phyloP scores from a whole-genome alignment of 2,113 vertebrate species.

The Solea senegalensis region DNA sequence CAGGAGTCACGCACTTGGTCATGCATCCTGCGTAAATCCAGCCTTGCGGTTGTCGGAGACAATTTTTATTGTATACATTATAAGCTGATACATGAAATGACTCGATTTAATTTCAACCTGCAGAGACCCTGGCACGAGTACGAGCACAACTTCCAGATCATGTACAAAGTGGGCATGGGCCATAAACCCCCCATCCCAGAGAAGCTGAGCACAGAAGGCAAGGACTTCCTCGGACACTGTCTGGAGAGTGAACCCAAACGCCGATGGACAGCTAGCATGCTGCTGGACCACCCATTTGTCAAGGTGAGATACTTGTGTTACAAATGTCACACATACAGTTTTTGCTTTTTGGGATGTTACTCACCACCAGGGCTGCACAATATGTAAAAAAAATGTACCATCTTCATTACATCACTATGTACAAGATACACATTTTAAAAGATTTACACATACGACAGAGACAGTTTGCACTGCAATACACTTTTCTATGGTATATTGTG shows the following conservation, averaged over 20 bases:
- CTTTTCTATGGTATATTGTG: too few species aligned
- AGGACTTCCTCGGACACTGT: constrained; percentile 95
- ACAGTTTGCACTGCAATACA: too few species aligned
- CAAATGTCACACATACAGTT: too few species aligned
- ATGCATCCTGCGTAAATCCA: too few species aligned
- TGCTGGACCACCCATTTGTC: constrained; percentile 97
- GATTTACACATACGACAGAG: too few species aligned
- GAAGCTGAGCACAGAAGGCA: constrained; percentile 95
- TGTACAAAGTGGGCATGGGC: constrained; percentile 99
- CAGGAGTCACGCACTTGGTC: too few species aligned
- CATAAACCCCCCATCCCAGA: constrained; percentile 97
- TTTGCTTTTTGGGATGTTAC: too few species aligned
- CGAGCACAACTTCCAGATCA: constrained; percentile 99
- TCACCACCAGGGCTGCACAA: too few species aligned
- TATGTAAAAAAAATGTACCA: too few species aligned
- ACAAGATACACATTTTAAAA: too few species aligned
- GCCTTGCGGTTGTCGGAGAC: not conserved
- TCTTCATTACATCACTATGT: too few species aligned
- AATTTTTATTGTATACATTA: too few species aligned
- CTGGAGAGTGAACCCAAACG: constrained; percentile 96
- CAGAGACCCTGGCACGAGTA: constrained; percentile 99
- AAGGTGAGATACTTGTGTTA: constrained; percentile 83
- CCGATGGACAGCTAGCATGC: constrained; percentile 95
- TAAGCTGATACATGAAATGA: not conserved
- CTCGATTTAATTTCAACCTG: constrained; percentile 16